Evolutionary conservation across 2,113 vertebrate species (phyloP), one percentile per base, ranked within the genome.

Genomic region (Dromaius novaehollandiae): DNA sequence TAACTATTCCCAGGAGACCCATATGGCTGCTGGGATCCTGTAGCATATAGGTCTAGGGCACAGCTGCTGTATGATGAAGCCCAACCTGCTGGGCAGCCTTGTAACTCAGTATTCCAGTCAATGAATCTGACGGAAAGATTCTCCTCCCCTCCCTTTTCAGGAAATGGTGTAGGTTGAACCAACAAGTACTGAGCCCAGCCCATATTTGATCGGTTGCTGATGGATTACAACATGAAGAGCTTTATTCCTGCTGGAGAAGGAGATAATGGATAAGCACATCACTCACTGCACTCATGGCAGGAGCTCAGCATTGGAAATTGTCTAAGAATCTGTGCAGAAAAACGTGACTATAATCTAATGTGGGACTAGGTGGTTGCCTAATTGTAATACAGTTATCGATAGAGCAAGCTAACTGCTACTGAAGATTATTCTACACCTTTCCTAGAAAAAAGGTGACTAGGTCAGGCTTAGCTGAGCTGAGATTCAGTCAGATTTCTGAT

Each of bases 11-110:
- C 15, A 86, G 16, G 4, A 88, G 76, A 61, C 9, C 40, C 22
- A 9, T 25, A 10, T 15, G 77, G 19, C 19, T 80, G 40, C 34
- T 3, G 63, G 19, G 30, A 21, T 9, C 16, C 21, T 25, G 5
- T 4, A 65, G 14, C 1, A 0, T n/a, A 0, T 4, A 40, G 83
- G 2, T 38, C 64, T 58, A 34, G 26, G 34, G 9, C 12, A 51
- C 1, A 1, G 18, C 2, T 86, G 5, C 17, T 0, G 1, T 63
- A 50, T 4, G 32, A 68, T 20, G 58, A 71, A 82, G 2, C 16
- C 18, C 50, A 42, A n/a, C 4, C 28, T 25, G 13, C 21, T 61
- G 10, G 4, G 10, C n/a, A 85, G 30, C 18, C 22, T 25, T 66
- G 11, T 17, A 87, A 34, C 34, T 6, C n/a, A 6, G 42, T 48